phyloP scores from a whole-genome alignment of 2,888 invertebrate species.

The Chironomus riparius region DNA sequence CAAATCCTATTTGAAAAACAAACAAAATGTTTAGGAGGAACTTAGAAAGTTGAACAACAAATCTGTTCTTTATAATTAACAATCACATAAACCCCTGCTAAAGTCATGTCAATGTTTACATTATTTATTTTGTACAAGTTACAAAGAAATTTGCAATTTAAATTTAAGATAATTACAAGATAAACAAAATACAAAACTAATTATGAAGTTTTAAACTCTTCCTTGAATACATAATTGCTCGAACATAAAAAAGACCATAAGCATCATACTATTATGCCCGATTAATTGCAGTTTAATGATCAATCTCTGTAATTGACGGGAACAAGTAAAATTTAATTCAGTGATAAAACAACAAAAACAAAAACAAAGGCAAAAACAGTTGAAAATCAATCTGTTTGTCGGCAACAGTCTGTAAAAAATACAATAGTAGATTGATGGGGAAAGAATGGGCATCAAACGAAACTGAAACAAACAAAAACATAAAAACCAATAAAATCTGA shows the following conservation, averaged over 20 bases:
- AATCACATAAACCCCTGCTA: too few species aligned
- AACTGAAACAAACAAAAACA: constrained; percentile 6
- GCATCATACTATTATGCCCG: constrained; percentile 12
- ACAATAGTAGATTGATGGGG: not conserved
- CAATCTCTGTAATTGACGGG: constrained; percentile 26
- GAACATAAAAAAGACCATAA: constrained; percentile 10
- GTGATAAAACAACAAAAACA: constrained; percentile 5
- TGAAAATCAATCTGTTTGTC: not conserved
- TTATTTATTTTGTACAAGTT: too few species aligned
- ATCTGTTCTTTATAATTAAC: too few species aligned
- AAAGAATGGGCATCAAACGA: not conserved
- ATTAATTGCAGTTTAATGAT: constrained; percentile 27
- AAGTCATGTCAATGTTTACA: too few species aligned
- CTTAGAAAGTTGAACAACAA: too few species aligned
- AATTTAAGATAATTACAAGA: constrained; percentile 20
- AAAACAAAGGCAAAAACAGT: not conserved
- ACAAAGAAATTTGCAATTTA: constrained; percentile 10
- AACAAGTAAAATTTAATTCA: constrained; percentile 10
- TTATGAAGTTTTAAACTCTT: constrained; percentile 9
- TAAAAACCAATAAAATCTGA: not conserved
- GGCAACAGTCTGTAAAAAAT: not conserved
- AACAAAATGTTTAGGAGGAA: too few species aligned
- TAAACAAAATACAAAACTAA: constrained; percentile 13
- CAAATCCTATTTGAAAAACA: too few species aligned
- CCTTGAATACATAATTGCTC: constrained; percentile 2